Percentiles rank a stretch among this genome's conserved stretches.
These are phyloP conservation scores for Hirtodrosophila duncani DNA, from an alignment of 2,888 invertebrate genomes.

Conservation along the genomic window DNA sequence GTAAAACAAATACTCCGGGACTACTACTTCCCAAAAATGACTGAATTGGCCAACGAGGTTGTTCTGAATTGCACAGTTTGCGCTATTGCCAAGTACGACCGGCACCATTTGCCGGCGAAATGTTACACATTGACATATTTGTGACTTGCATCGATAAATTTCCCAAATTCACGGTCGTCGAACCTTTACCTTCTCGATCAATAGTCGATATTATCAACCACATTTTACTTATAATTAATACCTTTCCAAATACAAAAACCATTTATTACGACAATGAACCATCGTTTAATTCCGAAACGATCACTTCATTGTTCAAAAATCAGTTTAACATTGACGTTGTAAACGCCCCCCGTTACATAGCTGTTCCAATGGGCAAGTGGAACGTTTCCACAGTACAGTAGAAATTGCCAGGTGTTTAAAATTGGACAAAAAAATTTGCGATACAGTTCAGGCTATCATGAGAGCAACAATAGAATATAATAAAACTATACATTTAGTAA, in stretches of 20 bases:
- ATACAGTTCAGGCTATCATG: background rate
- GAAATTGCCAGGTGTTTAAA: no score
- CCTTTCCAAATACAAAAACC: background rate
- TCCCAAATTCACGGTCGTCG: background rate
- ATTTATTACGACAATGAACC: slow-evolving; percentile 4
- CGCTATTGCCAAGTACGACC: background rate
- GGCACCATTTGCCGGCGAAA: background rate
- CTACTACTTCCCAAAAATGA: slow-evolving; percentile 2
- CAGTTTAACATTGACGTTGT: background rate
- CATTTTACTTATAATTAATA: background rate
- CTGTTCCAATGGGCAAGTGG: background rate
- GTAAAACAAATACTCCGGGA: background rate
- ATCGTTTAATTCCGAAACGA: slow-evolving; percentile 1
- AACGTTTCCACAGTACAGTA: background rate
- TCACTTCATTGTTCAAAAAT: background rate
- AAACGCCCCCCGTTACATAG: no score
- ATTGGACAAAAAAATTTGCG: no score
- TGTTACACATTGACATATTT: background rate
- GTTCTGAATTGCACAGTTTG: background rate
- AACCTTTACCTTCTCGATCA: background rate
- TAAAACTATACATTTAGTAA: background rate
- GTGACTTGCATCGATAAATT: background rate
- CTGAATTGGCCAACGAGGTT: slow-evolving; percentile 3
- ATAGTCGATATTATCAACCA: background rate
- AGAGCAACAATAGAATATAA: slow-evolving; percentile 1